Evolutionary conservation across 2,113 vertebrate genomes (phyloP), one percentile per base, ranked within the genome.

Genomic region (Hiodon alosoides): DNA sequence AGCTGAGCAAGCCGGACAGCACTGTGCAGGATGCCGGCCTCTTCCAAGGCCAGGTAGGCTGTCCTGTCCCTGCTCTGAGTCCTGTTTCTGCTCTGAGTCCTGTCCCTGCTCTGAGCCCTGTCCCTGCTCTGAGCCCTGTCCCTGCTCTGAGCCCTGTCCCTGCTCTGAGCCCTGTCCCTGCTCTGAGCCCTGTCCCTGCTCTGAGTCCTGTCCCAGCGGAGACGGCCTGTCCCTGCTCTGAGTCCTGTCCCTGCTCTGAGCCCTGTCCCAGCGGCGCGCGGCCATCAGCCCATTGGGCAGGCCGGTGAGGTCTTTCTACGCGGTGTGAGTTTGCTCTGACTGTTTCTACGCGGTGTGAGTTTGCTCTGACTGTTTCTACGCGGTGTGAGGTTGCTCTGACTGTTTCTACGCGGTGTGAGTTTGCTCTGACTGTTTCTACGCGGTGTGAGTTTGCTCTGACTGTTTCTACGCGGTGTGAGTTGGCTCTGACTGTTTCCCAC

Each of bases 11-110:
- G 83, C 88, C 94, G 13, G 96, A 97, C 84, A 98, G 93, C 87
- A 98, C 95, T 7, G 92, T 99, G 69, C 95, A 99, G 88, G 97
- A 98, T 69, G 95, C 94, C 11, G 95, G 95, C 2, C 93, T 99
- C 58, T 98, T 94, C 86, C 96, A 97, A 75, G 95, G 97, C 51
- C 95, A 98, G 96, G 97, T 98, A 92, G 77, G 3, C 47, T n/a
- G 53, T 11, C 31, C 4, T 65, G n/a, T 7, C 53, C 17, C 10
- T 11, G 17, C 9, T 31, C 53, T n/a, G n/a, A n/a, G 53, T 11
- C 31, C 4, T 65, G n/a, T 7, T 47, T 11, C 10, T 11, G 17
- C 9, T 31, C 53, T 0, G 58, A 5, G n/a, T n/a, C 53, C 9
- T 75, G 17, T 11, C 52, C 5, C 6, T 47, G 65, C 31, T 48